Evolutionary conservation across 1,140 invertebrate species (phyloP).

Genomic region (Megathymus violae): DNA sequence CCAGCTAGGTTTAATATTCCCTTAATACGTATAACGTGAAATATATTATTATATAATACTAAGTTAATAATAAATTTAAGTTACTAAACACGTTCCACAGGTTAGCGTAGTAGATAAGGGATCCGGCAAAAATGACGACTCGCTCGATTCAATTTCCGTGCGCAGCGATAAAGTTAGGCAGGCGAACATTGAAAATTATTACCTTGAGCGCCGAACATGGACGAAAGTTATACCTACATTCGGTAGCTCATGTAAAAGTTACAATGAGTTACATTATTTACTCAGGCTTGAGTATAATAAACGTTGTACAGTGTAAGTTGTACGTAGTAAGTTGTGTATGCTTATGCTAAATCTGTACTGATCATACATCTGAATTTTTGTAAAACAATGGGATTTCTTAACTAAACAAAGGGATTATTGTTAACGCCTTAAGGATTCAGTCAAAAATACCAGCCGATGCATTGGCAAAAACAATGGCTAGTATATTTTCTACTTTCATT

Average conservation of each 20-base stretch:
- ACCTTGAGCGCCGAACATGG: conserved; percentile 27
- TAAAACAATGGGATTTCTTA: conserved; percentile 17
- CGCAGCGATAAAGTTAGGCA: conserved; percentile 36
- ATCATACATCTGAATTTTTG: not conserved
- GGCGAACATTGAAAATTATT: conserved; percentile 39
- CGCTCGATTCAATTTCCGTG: conserved; percentile 41
- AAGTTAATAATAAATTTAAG: too few relatives aligned
- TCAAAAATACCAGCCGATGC: conserved; percentile 22
- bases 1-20: too few relatives aligned
- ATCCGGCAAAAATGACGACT: conserved; percentile 32
- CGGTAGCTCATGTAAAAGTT: conserved; percentile 2
- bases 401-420: conserved; percentile 28
- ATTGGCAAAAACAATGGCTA: conserved; percentile 26
- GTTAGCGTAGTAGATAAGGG: conserved; percentile 19
- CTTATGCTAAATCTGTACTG: not conserved
- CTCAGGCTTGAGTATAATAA: not conserved
- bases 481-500: conserved; percentile 26
- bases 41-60: too few relatives aligned
- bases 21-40: too few relatives aligned
- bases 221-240: conserved; percentile 12
- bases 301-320: too few relatives aligned
- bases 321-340: too few relatives aligned
- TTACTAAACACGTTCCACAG: not conserved
- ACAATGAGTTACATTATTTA: not conserved
- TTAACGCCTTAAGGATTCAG: conserved; percentile 22